Conservation (phyloP, 2,888 invertebrate species). For the Apodemia hepburni region DNA sequence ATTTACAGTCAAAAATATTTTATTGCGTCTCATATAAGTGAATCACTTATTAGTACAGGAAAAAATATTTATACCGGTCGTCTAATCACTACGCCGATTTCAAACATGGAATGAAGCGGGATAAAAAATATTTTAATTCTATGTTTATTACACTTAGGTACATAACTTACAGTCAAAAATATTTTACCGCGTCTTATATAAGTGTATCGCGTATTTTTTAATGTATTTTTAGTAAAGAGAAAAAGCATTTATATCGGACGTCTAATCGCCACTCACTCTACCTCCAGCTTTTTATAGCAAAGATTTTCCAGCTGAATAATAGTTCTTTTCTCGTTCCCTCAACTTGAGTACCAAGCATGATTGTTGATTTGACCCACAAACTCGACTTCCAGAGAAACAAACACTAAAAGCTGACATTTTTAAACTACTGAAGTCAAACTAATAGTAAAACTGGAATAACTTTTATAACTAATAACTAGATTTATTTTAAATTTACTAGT, state of each 20-base stretch:
- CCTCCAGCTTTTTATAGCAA: background rate
- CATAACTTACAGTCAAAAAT: too few species aligned
- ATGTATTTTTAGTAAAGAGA: too few species aligned
- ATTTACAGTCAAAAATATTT: too few species aligned
- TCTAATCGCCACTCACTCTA: background rate
- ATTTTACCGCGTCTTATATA: too few species aligned
- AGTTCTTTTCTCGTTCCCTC: background rate
- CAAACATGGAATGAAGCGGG: too few species aligned
- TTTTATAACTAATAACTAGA: background rate
- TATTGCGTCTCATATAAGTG: too few species aligned
- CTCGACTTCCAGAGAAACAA: constrained; percentile 1
- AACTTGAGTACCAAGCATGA: background rate
- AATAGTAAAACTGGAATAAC: background rate
- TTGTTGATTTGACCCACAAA: constrained; percentile 10
- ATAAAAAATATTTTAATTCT: too few species aligned
- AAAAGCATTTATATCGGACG: background rate
- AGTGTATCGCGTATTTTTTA: too few species aligned
- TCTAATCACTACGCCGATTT: background rate
- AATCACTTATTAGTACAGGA: too few species aligned
- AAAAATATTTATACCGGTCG: background rate
- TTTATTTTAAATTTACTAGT: background rate
- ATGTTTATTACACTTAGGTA: too few species aligned
- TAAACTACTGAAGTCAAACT: background rate
- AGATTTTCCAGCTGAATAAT: background rate
- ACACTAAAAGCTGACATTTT: constrained; percentile 1